These are phyloP conservation scores for Leuciscus idus DNA, from an alignment of 2,113 vertebrate genomes.

Conservation along the genomic window DNA sequence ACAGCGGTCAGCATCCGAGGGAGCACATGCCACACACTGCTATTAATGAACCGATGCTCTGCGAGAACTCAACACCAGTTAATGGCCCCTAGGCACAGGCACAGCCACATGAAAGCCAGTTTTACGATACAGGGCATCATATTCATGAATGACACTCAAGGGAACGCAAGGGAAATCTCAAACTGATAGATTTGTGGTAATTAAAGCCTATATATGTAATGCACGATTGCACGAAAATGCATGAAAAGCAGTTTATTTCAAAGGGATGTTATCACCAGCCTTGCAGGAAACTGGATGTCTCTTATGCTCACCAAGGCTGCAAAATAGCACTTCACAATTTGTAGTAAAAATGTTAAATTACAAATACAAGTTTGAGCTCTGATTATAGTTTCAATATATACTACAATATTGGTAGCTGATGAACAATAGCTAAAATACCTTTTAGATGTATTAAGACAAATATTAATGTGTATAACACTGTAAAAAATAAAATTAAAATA, in stretches of 20 bases:
- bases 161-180: slow-evolving; percentile 33
- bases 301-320: no score
- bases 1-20: slow-evolving; percentile 64
- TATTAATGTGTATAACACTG: neutral
- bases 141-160: slow-evolving; percentile 40
- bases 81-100: slow-evolving; percentile 1
- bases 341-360: neutral
- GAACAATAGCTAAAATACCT: neutral
- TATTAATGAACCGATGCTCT: neutral
- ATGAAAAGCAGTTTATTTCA: no score
- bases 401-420: neutral
- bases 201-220: slow-evolving; percentile 34
- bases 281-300: no score
- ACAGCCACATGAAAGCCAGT: slow-evolving; percentile 22
- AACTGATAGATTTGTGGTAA: slow-evolving; percentile 43
- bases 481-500: neutral
- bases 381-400: neutral
- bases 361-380: neutral
- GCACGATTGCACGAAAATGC: neutral
- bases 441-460: neutral
- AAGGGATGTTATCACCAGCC: no score
- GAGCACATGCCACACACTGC: slow-evolving; percentile 34
- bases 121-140: slow-evolving; percentile 11
- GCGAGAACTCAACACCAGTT: slow-evolving; percentile 17
- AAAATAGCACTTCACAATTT: neutral